A percentile compares a stretch with the other conserved stretches of the same genome.
Evolutionary conservation across 1,140 invertebrate species (phyloP).

Genomic region (Drosophila repleta): DNA sequence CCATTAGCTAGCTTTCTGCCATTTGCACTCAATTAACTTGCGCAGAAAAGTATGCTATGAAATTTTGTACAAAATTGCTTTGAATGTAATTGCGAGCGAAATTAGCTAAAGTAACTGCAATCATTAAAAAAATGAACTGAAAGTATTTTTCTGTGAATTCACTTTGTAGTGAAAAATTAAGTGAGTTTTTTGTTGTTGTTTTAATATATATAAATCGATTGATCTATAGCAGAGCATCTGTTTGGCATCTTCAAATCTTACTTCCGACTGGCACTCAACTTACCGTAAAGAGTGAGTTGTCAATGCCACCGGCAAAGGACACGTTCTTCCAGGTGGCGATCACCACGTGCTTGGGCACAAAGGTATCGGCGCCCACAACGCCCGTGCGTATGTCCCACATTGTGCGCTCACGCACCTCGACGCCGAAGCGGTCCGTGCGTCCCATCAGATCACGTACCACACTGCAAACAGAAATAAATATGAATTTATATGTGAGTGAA

Average conservation of each 20-base stretch:
- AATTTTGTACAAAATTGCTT: neutral
- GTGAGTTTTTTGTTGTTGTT: too few species aligned
- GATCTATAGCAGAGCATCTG: too few species aligned
- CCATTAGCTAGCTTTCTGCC: neutral
- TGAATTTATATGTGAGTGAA: neutral
- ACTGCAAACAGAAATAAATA: slow-evolving; percentile 79
- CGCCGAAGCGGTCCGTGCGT: slow-evolving; percentile 92
- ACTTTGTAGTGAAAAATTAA: neutral
- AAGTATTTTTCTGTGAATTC: neutral
- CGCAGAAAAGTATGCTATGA: slow-evolving; percentile 9
- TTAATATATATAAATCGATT: neutral
- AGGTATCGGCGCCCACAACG: slow-evolving; percentile 95
- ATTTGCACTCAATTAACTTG: neutral
- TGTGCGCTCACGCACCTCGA: slow-evolving; percentile 93
- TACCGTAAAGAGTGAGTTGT: slow-evolving; percentile 91
- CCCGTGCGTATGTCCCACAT: slow-evolving; percentile 95
- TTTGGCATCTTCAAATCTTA: too few species aligned
- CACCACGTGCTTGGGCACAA: slow-evolving; percentile 94
- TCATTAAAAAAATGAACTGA: neutral
- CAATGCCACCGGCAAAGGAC: slow-evolving; percentile 94
- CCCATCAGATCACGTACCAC: slow-evolving; percentile 89
- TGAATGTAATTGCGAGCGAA: neutral
- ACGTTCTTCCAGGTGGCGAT: slow-evolving; percentile 99
- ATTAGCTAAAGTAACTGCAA: neutral
- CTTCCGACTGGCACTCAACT: too few species aligned